Base-by-base conservation (phyloP, 2,113 vertebrate genomes). In the Rhinolophus sinicus region DNA sequence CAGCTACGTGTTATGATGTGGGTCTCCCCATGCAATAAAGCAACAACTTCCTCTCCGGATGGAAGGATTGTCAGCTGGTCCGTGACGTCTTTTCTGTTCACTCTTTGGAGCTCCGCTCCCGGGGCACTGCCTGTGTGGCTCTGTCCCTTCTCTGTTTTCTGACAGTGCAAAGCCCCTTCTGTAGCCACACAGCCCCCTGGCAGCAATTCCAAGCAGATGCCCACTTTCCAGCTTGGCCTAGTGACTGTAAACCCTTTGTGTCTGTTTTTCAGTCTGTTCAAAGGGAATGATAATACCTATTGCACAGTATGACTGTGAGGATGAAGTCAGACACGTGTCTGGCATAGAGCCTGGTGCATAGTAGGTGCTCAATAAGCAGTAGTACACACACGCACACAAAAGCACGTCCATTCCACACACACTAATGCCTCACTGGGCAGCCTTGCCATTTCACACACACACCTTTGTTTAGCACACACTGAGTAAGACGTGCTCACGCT, bases 401-500 rank as follows among this genome's bases (percentile, higher is more conserved):
- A n/a, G 60, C 40, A 11, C 3, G 8, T 44, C 30, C 38, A 10
- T n/a, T 28, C 8, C 54, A 54, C 30, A 26, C 28, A 13, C 8
- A 4, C 40, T 0, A 0, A 2, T 0, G 30, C 7, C 33, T 47
- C 33, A 12, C 50, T 0, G 4, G 28, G 28, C 35, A 56, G 12
- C 30, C 26, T 82, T 18, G 13, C 5, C 1, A 10, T 30, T 28
- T 62, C 50, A 52, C 75, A n/a, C 76, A 35, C 76, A 78, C 76
- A 56, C 10, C 52, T 54, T n/a, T 21, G 70, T 65, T 58, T 54
- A 47, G 33, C 6, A 24, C 60, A 21, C 1, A 11, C 44, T 19
- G 76, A 44, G 2, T 16, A 10, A 67, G 67, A 35, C 8, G 1
- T 3, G 44, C 70, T 64, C n/a, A 5, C 0, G 2, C 22, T 9